Percentiles rank a stretch among this genome's conserved stretches.
phyloP scores from a whole-genome alignment of 2,888 invertebrate species.

The Acleris cristana region DNA sequence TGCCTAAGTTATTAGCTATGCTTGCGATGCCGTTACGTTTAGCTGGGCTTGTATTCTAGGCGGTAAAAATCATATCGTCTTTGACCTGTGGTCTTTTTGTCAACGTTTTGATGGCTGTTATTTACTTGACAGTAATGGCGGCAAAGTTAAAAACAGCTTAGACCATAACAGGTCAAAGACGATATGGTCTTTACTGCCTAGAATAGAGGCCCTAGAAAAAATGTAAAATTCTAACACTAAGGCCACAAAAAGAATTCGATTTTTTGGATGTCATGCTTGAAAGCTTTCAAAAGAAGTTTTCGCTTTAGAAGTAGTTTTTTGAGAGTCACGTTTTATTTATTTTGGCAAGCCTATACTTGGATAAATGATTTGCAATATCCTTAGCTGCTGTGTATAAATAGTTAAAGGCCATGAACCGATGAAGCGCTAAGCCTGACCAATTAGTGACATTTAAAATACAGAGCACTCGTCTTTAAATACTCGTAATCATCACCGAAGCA shows the following conservation, averaged over 20 bases:
- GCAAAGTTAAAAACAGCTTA: too few species aligned
- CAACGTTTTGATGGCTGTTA: too few species aligned
- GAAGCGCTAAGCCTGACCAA: neutral
- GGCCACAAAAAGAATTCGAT: too few species aligned
- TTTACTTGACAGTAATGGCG: too few species aligned
- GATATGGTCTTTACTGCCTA: too few species aligned
- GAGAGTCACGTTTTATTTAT: neutral
- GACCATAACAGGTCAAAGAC: too few species aligned
- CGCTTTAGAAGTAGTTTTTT: neutral
- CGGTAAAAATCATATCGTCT: too few species aligned
- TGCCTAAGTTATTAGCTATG: conserved; percentile 5
- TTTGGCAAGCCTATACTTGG: neutral
- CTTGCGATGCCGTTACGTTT: conserved; percentile 2
- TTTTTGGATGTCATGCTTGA: too few species aligned
- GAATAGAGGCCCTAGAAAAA: too few species aligned
- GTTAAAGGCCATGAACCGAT: neutral
- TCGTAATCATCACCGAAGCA: neutral
- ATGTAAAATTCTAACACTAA: too few species aligned
- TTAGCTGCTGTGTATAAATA: neutral
- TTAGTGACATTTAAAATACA: neutral
- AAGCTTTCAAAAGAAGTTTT: too few species aligned
- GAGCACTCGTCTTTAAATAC: neutral
- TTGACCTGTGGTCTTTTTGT: too few species aligned
- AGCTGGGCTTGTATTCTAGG: neutral
- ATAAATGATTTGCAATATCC: neutral